Evolutionary conservation across 2,888 invertebrate genomes (phyloP), one percentile per base, ranked within the genome.

Genomic region (Gisinianus flammeolus): DNA sequence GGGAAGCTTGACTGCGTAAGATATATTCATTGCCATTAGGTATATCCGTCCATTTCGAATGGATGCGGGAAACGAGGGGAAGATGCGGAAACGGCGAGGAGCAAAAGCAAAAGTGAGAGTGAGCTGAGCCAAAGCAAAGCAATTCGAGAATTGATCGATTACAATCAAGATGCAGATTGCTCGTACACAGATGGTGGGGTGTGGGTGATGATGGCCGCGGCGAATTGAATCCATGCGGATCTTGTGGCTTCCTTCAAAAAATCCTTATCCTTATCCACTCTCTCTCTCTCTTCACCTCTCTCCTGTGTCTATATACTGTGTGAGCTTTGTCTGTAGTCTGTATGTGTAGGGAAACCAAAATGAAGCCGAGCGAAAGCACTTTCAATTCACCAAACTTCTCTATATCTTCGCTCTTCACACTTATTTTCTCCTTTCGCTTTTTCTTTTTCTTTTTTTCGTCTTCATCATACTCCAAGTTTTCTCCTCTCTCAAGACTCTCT

Each of bases 131-230:
- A 66, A 66, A 66, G 66, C 30, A 66, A 66, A 66, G 66, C 66
- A 66, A 66, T 66, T 30, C 28, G 26, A n/a, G 31, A 66, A 66
- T 66, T 66, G 66, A 66, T 66, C 66, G 66, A 66, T 66, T 66
- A 31, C 66, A 66, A 66, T 66, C 66, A 66, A 66, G 66, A 66
- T 66, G 66, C 66, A 66, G 66, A 66, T 66, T 66, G 66, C 66
- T 30, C 30, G 16, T 30, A 66, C 66, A 66, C 66, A 66, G 66
- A 66, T 66, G 66, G 30, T 66, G 1, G n/a, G n/a, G n/a, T 44
- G 52, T 44, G 52, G 52, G 52, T 4, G 56, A 22, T 12, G 56
- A 12, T 12, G 56, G 16, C 16, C n/a, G 56, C 56, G 56, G 56
- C 56, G 56, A 12, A 56, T n/a, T 56, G 56, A 56, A 56, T 56